Conservation (phyloP, 2,113 vertebrate species). For the Macaca nemestrina region DNA sequence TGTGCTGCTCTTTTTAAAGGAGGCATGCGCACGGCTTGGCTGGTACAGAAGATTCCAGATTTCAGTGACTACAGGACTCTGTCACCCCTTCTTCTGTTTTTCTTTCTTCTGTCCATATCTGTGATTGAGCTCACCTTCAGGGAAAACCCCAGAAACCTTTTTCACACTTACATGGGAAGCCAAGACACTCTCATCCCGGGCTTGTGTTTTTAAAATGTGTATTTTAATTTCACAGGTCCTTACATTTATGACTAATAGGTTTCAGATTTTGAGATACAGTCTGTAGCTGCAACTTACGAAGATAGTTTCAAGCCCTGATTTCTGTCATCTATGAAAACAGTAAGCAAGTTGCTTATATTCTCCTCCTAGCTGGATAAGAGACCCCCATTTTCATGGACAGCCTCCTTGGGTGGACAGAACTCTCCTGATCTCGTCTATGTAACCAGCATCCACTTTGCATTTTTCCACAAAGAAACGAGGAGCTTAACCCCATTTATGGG, state of each 20-base stretch:
- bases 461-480: not conserved
- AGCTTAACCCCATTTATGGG: not conserved
- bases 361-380: not conserved
- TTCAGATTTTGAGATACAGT: not conserved
- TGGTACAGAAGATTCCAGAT: rapidly evolving
- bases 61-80: not conserved
- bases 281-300: not conserved
- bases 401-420: not conserved
- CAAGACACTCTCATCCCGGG: not conserved
- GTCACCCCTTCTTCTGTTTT: rapidly evolving
- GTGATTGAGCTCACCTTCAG: too few species aligned
- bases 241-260: not conserved
- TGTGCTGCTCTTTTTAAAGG: too few species aligned
- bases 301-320: not conserved
- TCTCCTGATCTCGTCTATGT: not conserved
- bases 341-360: rapidly evolving
- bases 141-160: not conserved
- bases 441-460: too few species aligned
- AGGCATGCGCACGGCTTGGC: rapidly evolving
- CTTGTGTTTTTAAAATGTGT: not conserved
- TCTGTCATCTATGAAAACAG: not conserved
- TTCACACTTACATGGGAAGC: not conserved
- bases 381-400: not conserved
- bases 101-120: not conserved
- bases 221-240: not conserved